Percentiles rank a stretch among this genome's conserved stretches.
phyloP scores from a whole-genome alignment of 2,888 invertebrate species.

The Scelioninae gen. 2 region DNA sequence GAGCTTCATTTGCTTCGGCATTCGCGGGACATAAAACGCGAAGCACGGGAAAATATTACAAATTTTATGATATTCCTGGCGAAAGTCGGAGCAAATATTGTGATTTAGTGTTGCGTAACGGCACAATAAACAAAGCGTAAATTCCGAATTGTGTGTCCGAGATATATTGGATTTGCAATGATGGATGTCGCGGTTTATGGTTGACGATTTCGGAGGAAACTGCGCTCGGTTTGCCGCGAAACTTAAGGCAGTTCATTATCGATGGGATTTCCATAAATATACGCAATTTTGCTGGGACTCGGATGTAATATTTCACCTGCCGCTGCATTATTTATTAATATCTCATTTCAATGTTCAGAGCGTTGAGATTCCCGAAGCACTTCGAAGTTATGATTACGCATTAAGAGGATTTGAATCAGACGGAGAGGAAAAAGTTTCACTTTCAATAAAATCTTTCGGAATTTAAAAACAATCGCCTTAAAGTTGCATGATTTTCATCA shows the following conservation, averaged over 20 bases:
- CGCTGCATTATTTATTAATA: too few relatives aligned
- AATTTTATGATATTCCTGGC: conserved; percentile 53
- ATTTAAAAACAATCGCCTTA: too few relatives aligned
- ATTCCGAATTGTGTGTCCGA: conserved; percentile 25
- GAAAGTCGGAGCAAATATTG: conserved; percentile 48
- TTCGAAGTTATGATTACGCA: too few relatives aligned
- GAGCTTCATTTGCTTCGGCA: conserved; percentile 53
- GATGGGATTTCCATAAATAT: not conserved
- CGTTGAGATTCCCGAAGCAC: too few relatives aligned
- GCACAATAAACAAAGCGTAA: conserved; percentile 49
- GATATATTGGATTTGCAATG: conserved; percentile 27
- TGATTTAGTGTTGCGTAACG: conserved; percentile 45
- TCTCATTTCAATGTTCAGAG: too few relatives aligned
- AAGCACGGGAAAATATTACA: conserved; percentile 47
- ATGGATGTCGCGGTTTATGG: conserved; percentile 20
- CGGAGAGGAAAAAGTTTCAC: too few relatives aligned
- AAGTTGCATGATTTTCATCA: too few relatives aligned
- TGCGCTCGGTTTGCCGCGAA: not conserved
- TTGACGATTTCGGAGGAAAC: conserved; percentile 19
- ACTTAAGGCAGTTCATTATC: not conserved
- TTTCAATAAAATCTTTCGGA: too few relatives aligned
- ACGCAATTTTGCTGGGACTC: too few relatives aligned
- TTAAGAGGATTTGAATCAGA: too few relatives aligned
- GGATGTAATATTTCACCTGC: too few relatives aligned
- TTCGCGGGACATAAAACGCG: conserved; percentile 53